Evolutionary conservation across 1,140 invertebrate species (phyloP).

Genomic region (Drosophila chauvacae): DNA sequence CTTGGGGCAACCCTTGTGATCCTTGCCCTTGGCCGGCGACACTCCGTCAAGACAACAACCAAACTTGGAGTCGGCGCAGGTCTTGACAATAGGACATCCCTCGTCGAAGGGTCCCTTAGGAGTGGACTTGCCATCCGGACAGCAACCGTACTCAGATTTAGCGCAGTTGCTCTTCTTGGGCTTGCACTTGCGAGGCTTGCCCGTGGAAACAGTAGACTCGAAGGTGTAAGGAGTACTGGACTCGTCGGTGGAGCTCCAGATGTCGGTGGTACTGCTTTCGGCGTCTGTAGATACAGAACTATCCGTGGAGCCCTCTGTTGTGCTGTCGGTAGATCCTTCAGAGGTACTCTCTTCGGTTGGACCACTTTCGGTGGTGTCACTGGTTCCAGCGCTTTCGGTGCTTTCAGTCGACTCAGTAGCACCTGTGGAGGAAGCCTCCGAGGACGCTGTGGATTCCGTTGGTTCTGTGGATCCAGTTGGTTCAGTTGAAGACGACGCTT

Average conservation of each 20-base stretch:
- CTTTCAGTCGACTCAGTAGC: slow-evolving; percentile 48
- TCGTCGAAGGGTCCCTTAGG: slow-evolving; percentile 94
- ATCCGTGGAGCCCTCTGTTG: slow-evolving; percentile 52
- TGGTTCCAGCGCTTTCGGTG: slow-evolving; percentile 48
- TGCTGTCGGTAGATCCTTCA: slow-evolving; percentile 41
- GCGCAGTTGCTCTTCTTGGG: slow-evolving; percentile 87
- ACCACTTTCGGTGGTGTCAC: slow-evolving; percentile 29
- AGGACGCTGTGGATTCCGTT: slow-evolving; percentile 21
- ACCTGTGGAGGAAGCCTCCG: slow-evolving; percentile 45
- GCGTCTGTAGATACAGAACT: slow-evolving; percentile 63
- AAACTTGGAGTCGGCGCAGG: slow-evolving; percentile 92
- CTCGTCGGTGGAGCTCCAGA: slow-evolving; percentile 82
- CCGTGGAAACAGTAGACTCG: slow-evolving; percentile 84
- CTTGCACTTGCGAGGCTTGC: slow-evolving; percentile 87
- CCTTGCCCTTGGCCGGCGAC: slow-evolving; percentile 90
- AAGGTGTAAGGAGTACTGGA: slow-evolving; percentile 85
- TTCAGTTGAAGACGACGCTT: slow-evolving; percentile 35
- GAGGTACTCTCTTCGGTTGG: slow-evolving; percentile 44
- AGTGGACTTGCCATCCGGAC: slow-evolving; percentile 92
- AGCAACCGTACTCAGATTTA: slow-evolving; percentile 93
- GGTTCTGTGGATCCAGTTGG: slow-evolving; percentile 35
- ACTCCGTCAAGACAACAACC: slow-evolving; percentile 96
- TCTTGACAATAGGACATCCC: slow-evolving; percentile 90
- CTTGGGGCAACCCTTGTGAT: slow-evolving; percentile 91
- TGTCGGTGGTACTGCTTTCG: slow-evolving; percentile 73